Evolutionary conservation across 2,113 vertebrate genomes (phyloP).

Genomic region (Eretmochelys imbricata): DNA sequence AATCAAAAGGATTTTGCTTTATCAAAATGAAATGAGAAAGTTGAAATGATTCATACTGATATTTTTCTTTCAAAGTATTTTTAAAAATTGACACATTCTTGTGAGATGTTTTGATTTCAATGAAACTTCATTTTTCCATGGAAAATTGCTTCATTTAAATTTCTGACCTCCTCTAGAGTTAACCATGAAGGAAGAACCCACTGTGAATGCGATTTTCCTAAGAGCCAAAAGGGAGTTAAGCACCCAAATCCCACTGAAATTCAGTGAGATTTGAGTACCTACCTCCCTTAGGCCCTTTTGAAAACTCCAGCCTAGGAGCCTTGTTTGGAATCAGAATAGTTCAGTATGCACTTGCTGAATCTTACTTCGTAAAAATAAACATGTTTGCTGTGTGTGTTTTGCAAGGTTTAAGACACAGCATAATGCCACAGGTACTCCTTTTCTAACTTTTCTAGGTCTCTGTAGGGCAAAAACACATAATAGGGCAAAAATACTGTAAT

Average conservation of each 20-base stretch:
- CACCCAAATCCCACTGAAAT: neutral
- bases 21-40: neutral
- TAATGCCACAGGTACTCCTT: no score
- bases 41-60: neutral
- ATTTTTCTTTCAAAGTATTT: neutral
- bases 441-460: neutral
- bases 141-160: neutral
- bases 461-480: neutral
- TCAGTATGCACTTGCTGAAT: neutral
- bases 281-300: neutral
- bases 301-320: neutral
- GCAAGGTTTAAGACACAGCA: neutral
- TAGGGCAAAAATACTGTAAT: neutral
- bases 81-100: neutral
- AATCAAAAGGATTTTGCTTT: neutral
- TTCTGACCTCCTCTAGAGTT: neutral
- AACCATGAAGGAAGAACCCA: neutral
- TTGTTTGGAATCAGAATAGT: neutral
- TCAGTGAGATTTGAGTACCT: neutral
- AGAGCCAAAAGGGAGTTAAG: neutral
- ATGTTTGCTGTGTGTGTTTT: neutral
- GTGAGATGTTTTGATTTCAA: neutral
- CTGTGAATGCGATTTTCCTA: neutral
- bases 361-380: slow-evolving; percentile 26
- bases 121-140: neutral